A percentile compares a stretch with the other conserved stretches of the same genome.
Evolutionary conservation across 2,888 invertebrate species (phyloP).

Genomic region (Ophion slaviceki): DNA sequence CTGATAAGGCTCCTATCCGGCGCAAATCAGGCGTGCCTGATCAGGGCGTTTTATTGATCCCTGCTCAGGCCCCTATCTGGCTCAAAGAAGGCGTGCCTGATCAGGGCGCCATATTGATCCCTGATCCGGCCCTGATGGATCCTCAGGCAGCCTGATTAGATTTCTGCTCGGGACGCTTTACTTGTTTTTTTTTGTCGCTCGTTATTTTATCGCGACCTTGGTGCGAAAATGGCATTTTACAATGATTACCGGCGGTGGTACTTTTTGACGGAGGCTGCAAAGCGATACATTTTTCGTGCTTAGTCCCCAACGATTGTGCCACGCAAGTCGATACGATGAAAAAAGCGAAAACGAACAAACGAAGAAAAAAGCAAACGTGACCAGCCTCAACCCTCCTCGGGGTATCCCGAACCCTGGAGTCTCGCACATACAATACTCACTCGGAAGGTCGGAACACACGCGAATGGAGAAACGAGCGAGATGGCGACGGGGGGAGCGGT

Average conservation of each 20-base stretch:
- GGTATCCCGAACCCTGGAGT: neutral
- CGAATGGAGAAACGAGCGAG: conserved; percentile 8
- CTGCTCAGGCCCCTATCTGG: no score
- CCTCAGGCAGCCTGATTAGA: no score
- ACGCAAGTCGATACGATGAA: conserved; percentile 16
- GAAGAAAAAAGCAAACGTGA: conserved; percentile 26
- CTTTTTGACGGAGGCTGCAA: neutral
- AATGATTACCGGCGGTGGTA: neutral
- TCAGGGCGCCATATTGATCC: no score
- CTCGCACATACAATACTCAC: neutral
- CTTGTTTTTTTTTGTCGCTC: neutral
- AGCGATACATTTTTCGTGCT: neutral
- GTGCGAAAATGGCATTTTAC: neutral
- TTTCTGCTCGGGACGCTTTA: no score
- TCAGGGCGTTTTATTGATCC: no score
- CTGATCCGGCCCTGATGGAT: no score
- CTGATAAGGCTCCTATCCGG: no score
- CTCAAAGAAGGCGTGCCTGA: no score
- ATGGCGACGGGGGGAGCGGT: neutral
- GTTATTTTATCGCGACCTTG: neutral
- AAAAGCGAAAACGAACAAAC: neutral
- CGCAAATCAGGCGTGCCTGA: no score
- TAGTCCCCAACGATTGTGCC: neutral
- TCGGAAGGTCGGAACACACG: neutral
- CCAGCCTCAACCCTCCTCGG: conserved; percentile 29